Conservation (phyloP, 2,113 vertebrate species). For the Cranoglanis bouderius region DNA sequence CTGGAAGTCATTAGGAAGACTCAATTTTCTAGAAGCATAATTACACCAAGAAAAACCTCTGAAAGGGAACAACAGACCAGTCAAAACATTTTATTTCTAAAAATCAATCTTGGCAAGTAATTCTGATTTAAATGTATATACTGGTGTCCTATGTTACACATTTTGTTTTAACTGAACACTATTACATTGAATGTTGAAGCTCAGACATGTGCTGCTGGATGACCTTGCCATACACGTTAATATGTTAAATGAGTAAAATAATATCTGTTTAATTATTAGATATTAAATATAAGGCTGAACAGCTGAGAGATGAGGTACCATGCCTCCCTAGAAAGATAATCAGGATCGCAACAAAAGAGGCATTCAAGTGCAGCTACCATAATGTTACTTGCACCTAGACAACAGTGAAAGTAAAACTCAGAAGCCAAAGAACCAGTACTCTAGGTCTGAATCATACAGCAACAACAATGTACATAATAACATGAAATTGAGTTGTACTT, state of each 20-base stretch:
- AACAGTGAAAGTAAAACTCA: neutral
- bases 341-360: neutral
- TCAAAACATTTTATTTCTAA: neutral
- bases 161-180: neutral
- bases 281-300: neutral
- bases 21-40: neutral
- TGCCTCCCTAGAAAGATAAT: neutral
- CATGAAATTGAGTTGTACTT: neutral
- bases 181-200: neutral
- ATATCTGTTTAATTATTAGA: neutral
- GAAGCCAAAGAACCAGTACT: neutral
- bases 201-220: neutral
- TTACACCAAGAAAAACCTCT: neutral
- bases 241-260: neutral
- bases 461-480: neutral
- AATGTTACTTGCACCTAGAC: neutral
- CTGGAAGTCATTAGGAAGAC: neutral
- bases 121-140: neutral
- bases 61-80: neutral
- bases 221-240: neutral
- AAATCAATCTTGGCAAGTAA: neutral
- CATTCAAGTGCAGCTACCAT: neutral
- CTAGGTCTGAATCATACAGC: neutral
- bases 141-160: neutral
- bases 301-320: neutral